Evolutionary conservation across 1,140 invertebrate genomes (phyloP), one percentile per base, ranked within the genome.

Genomic region (Neodiprion lecontei): DNA sequence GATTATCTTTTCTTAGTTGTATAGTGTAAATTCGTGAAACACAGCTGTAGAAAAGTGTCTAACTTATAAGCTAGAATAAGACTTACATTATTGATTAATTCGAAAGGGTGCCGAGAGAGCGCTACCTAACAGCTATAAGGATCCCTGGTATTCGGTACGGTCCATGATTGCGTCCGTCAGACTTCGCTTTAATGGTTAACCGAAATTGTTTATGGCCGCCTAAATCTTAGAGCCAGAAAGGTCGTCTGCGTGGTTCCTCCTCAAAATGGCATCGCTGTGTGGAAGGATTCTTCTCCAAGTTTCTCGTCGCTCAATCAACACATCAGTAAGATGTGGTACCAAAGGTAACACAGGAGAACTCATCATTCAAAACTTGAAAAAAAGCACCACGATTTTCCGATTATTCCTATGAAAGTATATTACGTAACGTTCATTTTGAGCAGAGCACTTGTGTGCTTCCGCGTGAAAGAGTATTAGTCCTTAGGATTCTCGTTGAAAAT

Each of bases 191-290:
- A 61, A 17, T 61, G 53, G 9, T 61, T 12, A 9, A 61, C 5
- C 53, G 53, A 61, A 9, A 4, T 17, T 61, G 53, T 61, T 14
- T 40, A 40, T 40, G 28, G 28, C 28, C 28, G 5, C 28, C 28
- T 5, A 40, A 40, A 40, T 40, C 28, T 40, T 40, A 40, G 0
- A 40, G 28, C 28, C n/a, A 61, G 53, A 5, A 61, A 61, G n/a
- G 9, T 61, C 53, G 53, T 61, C 53, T 61, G 53, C 53, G 53
- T 14, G n/a, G 53, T 61, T 9, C 48, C 68, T 66, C 49, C 66
- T 66, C 71, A 89, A 89, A 89, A 92, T 92, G 91, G 91, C 91
- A 86, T 89, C 90, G 74, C 84, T 91, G 74, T 90, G 88, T 84
- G 84, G 88, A 80, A 87, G 90, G 81, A 83, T 88, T 78, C 80